A percentile compares a stretch with the other conserved stretches of the same genome.
These are phyloP conservation scores for Catamblyrhynchus diadema DNA, from an alignment of 2,797 vertebrate genomes.

Conservation along the genomic window DNA sequence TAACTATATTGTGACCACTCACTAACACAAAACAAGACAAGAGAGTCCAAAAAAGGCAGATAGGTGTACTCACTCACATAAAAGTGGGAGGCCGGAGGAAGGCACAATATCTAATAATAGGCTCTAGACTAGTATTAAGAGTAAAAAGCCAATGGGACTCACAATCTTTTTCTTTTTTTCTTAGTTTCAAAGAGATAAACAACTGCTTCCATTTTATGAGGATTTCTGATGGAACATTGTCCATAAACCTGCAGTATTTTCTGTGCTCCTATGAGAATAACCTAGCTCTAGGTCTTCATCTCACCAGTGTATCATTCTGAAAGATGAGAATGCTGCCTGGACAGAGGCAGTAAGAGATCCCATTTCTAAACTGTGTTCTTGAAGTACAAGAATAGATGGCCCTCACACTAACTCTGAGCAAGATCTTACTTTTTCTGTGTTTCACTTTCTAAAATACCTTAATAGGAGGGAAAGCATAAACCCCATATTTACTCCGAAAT, in stretches of 20 bases:
- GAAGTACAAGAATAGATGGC: not conserved
- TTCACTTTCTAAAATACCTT: not conserved
- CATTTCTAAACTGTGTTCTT: not conserved
- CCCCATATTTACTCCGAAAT: not conserved
- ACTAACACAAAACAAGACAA: not conserved
- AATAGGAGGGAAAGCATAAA: not conserved
- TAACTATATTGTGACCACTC: not conserved
- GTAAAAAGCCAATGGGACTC: not conserved
- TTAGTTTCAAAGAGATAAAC: not conserved
- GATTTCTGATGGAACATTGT: not conserved
- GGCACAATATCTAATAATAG: not conserved
- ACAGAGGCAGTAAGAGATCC: not conserved
- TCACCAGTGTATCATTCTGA: not conserved
- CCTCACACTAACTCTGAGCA: not conserved
- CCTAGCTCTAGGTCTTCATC: not conserved
- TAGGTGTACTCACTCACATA: not conserved
- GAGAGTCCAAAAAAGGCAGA: not conserved
- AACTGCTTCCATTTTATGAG: not conserved
- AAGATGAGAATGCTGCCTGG: not conserved
- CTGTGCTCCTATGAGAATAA: not conserved
- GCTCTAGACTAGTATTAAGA: not conserved
- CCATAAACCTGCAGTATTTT: not conserved
- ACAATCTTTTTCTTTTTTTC: too few species aligned
- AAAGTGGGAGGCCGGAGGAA: not conserved
- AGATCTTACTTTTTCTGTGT: not conserved